A percentile compares a stretch with the other conserved stretches of the same genome.
Conservation (phyloP, 2,797 vertebrate species). For the Tapirus indicus region DNA sequence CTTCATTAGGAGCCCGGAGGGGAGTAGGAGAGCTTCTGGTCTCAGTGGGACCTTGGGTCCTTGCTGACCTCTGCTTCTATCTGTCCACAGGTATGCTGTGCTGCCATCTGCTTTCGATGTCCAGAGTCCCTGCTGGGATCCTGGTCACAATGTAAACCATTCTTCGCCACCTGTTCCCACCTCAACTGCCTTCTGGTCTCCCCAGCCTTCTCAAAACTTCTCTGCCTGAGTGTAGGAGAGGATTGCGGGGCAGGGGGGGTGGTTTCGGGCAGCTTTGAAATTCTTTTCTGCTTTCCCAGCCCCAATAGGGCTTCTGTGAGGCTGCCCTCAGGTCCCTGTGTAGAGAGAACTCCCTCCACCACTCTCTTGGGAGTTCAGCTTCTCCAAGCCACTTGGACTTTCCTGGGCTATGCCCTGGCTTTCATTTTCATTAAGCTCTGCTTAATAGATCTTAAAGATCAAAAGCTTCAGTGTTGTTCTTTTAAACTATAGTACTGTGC, state of each 20-base stretch:
- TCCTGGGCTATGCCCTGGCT: background rate
- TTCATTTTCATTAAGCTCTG: background rate
- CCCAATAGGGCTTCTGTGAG: background rate
- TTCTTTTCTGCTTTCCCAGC: background rate
- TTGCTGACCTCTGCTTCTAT: background rate
- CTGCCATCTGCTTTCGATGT: background rate
- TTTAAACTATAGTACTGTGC: background rate
- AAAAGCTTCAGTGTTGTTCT: background rate
- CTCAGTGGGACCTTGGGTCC: background rate
- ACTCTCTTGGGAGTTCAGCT: background rate
- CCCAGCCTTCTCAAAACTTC: background rate
- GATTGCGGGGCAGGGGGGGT: background rate
- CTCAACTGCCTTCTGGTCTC: background rate
- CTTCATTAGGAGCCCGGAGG: background rate
- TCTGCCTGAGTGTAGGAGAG: background rate
- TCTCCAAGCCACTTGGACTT: background rate
- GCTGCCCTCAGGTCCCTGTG: background rate
- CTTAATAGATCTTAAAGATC: constrained; percentile 26
- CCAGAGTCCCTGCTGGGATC: no score
- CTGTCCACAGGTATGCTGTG: background rate
- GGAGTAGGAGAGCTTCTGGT: background rate
- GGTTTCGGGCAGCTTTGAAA: background rate
- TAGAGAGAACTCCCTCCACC: background rate
- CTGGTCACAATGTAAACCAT: background rate
- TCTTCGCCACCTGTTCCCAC: background rate